Percentiles rank a stretch among this genome's conserved stretches.
Conservation (phyloP, 2,797 vertebrate genomes). For the Echeneis naucrates region DNA sequence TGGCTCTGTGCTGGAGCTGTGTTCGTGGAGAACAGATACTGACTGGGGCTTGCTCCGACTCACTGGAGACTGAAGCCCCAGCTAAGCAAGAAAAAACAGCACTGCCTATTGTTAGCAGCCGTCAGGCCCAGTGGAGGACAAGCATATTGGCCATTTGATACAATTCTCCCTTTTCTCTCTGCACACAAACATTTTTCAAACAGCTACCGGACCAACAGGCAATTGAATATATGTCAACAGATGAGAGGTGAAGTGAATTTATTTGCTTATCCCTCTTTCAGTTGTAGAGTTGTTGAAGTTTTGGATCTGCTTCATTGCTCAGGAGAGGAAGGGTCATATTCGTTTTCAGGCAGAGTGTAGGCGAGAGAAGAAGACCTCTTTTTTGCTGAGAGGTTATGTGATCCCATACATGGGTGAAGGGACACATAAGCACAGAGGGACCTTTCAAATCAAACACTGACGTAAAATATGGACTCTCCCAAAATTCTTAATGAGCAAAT, state of each 20-base stretch:
- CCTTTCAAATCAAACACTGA: constrained; percentile 30
- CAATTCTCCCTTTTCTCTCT: constrained; percentile 50
- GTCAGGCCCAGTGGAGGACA: constrained; percentile 62
- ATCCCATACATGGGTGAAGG: constrained; percentile 30
- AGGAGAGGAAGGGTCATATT: constrained; percentile 36
- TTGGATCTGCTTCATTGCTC: constrained; percentile 26
- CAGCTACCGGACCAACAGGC: neutral
- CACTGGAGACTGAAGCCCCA: constrained; percentile 76
- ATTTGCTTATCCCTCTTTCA: constrained; percentile 19
- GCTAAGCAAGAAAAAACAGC: constrained; percentile 78
- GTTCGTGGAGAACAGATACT: constrained; percentile 78
- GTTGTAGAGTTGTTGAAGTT: constrained; percentile 14
- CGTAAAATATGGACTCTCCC: constrained; percentile 10
- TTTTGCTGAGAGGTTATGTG: constrained; percentile 21
- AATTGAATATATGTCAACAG: constrained; percentile 27
- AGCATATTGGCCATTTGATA: constrained; percentile 67
- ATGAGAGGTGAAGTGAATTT: constrained; percentile 19
- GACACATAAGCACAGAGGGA: constrained; percentile 28
- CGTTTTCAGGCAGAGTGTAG: constrained; percentile 29
- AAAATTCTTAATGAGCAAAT: neutral
- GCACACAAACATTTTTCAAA: constrained; percentile 3
- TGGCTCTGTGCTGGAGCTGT: constrained; percentile 81
- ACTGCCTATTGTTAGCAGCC: constrained; percentile 74
- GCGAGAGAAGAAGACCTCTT: neutral
- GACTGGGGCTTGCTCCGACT: constrained; percentile 69